Evolutionary conservation across 2,888 invertebrate species (phyloP), one percentile per base, ranked within the genome.

Genomic region (Pterostichus madidus): DNA sequence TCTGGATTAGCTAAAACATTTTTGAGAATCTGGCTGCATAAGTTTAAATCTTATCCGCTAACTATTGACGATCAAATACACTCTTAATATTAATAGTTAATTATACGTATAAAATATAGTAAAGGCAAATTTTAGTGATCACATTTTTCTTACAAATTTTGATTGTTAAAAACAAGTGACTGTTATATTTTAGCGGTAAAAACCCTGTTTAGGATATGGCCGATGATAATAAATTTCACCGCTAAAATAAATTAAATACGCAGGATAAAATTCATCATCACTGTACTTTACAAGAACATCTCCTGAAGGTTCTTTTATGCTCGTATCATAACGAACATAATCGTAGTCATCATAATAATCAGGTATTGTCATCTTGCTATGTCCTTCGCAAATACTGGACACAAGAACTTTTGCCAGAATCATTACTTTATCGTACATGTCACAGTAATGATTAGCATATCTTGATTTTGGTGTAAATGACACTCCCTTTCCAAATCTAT

Each of bases 231-330:
- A 44, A 3, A 46, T 59, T 68, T 76, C 15, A 13, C 80, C 85
- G 39, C 71, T 83, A 84, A 85, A 88, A 71, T 86, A 75, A 6
- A 88, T 86, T 24, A 87, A 68, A 85, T 86, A 88, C 17, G 83
- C 84, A 0, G 88, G 88, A 85, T 86, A 87, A 85, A 86, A 87
- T 76, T 87, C 87, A 84, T 87, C 86, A 83, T 88, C 88, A 31
- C 85, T 84, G 83, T 86, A 88, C 83, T 88, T 88, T 5, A 88
- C 88, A 52, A 85, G 46, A 24, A 88, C 87, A 56, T 85, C 80
- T 5, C 86, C 86, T 75, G 85, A 83, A 11, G 64, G 32, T 35
- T 31, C 82, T 81, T 87, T 88, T 24, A 84, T 84, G 17, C 85
- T 86, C 5, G 88, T 87, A 83, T 88, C 88, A 84, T 83, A 87